These are phyloP conservation scores for Xanthorhoe spadicearia DNA, from an alignment of 2,888 invertebrate genomes.

Conservation along the genomic window DNA sequence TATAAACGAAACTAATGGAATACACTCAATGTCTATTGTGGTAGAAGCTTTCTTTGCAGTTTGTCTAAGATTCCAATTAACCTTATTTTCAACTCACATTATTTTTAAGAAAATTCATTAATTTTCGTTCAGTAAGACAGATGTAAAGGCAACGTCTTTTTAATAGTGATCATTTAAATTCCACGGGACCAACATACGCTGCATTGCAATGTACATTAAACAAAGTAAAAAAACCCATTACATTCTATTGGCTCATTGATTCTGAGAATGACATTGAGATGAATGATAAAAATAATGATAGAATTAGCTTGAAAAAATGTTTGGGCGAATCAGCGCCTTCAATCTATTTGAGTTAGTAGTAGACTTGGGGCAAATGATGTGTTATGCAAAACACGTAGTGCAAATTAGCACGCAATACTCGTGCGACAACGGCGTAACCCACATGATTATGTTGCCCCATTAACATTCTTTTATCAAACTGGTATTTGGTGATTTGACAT, in stretches of 20 bases:
- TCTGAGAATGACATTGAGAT: slow-evolving; percentile 25
- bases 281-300: slow-evolving; percentile 10
- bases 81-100: not conserved
- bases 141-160: slow-evolving; percentile 22
- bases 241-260: slow-evolving; percentile 24
- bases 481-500: slow-evolving; percentile 43
- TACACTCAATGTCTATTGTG: not conserved
- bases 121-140: slow-evolving; percentile 24
- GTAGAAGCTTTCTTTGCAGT: not conserved
- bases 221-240: slow-evolving; percentile 29
- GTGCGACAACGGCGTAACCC: slow-evolving; percentile 56
- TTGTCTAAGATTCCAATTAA: not conserved
- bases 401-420: slow-evolving; percentile 53
- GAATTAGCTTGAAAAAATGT: slow-evolving; percentile 11
- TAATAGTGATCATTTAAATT: slow-evolving; percentile 38
- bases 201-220: slow-evolving; percentile 33
- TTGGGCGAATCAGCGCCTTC: not conserved
- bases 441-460: slow-evolving; percentile 59
- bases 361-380: slow-evolving; percentile 39
- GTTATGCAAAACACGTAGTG: slow-evolving; percentile 52
- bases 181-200: slow-evolving; percentile 10
- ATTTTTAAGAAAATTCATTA: slow-evolving; percentile 3
- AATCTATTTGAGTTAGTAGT: not conserved
- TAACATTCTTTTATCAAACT: slow-evolving; percentile 62
- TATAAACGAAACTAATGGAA: not conserved